phyloP scores from a whole-genome alignment of 2,113 vertebrate genomes.

The Suricata suricatta region DNA sequence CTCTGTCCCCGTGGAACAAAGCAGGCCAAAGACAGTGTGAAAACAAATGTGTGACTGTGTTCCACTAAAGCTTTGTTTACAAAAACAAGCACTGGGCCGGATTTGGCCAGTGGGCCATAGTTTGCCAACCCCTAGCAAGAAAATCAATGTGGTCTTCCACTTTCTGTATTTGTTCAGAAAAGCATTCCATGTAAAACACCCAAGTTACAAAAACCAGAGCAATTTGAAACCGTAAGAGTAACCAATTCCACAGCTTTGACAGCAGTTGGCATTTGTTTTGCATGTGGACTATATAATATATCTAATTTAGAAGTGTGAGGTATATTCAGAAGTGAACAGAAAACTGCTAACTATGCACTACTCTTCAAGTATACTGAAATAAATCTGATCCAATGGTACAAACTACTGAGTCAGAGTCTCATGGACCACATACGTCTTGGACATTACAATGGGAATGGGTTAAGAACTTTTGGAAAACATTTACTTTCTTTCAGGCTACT shows the following conservation, averaged over 20 bases:
- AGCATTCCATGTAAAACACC: background rate
- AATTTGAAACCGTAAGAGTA: background rate
- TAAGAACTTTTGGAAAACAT: background rate
- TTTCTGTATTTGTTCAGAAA: constrained; percentile 26
- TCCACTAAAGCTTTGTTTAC: constrained; percentile 41
- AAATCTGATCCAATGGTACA: background rate
- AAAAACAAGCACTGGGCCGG: background rate
- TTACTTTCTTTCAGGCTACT: background rate
- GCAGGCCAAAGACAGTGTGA: background rate
- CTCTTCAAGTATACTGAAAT: background rate
- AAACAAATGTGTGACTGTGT: background rate
- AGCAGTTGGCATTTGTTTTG: background rate
- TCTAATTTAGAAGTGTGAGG: background rate
- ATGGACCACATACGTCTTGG: background rate
- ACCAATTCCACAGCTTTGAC: constrained; percentile 2
- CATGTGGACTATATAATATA: background rate
- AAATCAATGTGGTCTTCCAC: background rate
- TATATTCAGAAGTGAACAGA: background rate
- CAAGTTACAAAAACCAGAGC: background rate
- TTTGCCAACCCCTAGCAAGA: background rate
- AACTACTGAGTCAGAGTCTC: background rate
- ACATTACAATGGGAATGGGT: background rate
- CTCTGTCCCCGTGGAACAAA: background rate
- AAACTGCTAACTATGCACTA: background rate
- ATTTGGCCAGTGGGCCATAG: background rate